Conservation (phyloP, 1,140 invertebrate genomes). For the Dinoponera quadriceps region DNA sequence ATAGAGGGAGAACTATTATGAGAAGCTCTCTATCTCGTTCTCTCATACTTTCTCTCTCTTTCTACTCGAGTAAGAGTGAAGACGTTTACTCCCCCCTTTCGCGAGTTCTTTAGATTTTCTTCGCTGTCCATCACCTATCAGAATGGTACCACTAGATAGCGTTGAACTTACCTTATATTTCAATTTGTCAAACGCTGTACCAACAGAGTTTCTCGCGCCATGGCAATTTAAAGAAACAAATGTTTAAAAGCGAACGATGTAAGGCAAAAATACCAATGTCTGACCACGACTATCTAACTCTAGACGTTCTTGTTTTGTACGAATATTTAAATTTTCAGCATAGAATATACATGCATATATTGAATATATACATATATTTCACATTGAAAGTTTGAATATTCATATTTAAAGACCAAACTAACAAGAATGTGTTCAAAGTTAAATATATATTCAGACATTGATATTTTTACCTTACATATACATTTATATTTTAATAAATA, state of each 20-base stretch:
- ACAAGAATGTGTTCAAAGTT: too few relatives aligned
- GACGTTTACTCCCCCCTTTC: background rate
- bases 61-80: too few relatives aligned
- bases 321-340: background rate
- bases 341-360: background rate
- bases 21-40: slow-evolving; percentile 18
- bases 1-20: too few relatives aligned
- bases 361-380: background rate
- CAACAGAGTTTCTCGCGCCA: slow-evolving; percentile 43
- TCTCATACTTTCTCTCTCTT: slow-evolving; percentile 52
- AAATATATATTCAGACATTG: too few relatives aligned
- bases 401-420: too few relatives aligned
- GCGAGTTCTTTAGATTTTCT: slow-evolving; percentile 2
- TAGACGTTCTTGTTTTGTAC: too few relatives aligned
- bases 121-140: slow-evolving; percentile 21
- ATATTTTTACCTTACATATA: too few relatives aligned
- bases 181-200: background rate
- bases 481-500: too few relatives aligned
- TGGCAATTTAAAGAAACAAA: background rate
- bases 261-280: background rate
- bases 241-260: background rate
- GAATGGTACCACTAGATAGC: slow-evolving; percentile 60
- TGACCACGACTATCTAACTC: background rate
- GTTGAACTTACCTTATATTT: slow-evolving; percentile 26
- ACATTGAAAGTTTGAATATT: too few relatives aligned